Conservation (phyloP, 2,113 vertebrate species). For the Hippocampus zosterae region DNA sequence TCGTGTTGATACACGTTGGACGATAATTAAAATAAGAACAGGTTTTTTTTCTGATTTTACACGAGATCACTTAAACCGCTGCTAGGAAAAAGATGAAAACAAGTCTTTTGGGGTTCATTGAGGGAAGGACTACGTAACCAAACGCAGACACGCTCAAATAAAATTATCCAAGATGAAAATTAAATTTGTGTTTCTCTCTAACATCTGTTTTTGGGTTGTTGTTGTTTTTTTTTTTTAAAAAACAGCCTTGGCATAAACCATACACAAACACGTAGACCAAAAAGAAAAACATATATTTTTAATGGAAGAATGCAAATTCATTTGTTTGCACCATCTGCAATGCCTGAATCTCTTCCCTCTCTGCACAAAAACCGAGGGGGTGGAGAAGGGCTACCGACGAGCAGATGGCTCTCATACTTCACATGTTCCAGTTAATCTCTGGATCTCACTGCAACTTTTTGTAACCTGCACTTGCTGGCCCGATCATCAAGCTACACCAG, state of each 20-base stretch:
- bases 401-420: constrained; percentile 49
- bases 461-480: constrained; percentile 45
- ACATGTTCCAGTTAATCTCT: constrained; percentile 44
- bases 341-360: constrained; percentile 25
- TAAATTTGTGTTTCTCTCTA: too few species aligned
- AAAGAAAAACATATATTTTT: constrained; percentile 25
- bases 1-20: background rate
- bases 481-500: constrained; percentile 43
- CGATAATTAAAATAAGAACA: too few species aligned
- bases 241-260: background rate
- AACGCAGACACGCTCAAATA: too few species aligned
- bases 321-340: constrained; percentile 38
- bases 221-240: background rate
- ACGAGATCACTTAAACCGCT: too few species aligned
- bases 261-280: background rate
- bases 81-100: too few species aligned
- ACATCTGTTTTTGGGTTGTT: background rate
- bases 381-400: constrained; percentile 23
- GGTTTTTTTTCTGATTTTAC: too few species aligned
- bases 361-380: constrained; percentile 19
- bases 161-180: too few species aligned
- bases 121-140: too few species aligned
- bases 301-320: constrained; percentile 30
- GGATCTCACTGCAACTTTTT: constrained; percentile 43
- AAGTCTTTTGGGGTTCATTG: too few species aligned